Evolutionary conservation across 2,113 vertebrate species (phyloP), one percentile per base, ranked within the genome.

Genomic region (Psammodynastes pulverulentus): DNA sequence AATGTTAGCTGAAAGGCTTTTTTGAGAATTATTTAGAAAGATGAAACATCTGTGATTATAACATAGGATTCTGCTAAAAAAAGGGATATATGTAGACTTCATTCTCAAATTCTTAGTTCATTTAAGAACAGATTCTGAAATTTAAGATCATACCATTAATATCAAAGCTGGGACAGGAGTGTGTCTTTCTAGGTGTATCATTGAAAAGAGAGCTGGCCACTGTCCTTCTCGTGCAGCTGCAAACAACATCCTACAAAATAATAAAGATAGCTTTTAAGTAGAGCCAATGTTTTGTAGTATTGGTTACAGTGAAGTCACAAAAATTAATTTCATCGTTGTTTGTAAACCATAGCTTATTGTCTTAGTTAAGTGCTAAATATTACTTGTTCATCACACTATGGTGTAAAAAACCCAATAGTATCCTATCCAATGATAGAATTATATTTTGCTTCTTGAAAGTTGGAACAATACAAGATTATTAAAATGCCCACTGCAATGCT

Each of bases 171-270:
- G 94, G 52, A 95, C 90, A 15, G 92, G 88, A 56, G 92, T 93
- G n/a, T 96, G 94, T 86, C 62, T 93, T 90, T 91, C 86, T 26
- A 91, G 93, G 51, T 95, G 91, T 46, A 86, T 96, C 92, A 92
- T 91, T 29, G 72, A 72, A 46, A 94, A 91, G 15, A 95, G 19
- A n/a, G 39, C 19, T 53, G 94, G 91, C 91, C 94, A 94, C 26
- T 95, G 94, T 34, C 95, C 94, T 93, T 95, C 95, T 23, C 94
- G 90, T 48, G 96, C 94, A 62, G 91, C 84, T 43, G 26, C 58
- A 93, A 94, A 92, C 8, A 58, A 91, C 94, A 52, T 95, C 91
- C 93, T 95, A 24, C 52, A 89, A 49, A 49, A 49, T 0, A 0
- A 79, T 88, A 85, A 34, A 93, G 43, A 12, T 9, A 51, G 52